Conservation (phyloP, 1,140 invertebrate species). For the Saccostrea echinata region DNA sequence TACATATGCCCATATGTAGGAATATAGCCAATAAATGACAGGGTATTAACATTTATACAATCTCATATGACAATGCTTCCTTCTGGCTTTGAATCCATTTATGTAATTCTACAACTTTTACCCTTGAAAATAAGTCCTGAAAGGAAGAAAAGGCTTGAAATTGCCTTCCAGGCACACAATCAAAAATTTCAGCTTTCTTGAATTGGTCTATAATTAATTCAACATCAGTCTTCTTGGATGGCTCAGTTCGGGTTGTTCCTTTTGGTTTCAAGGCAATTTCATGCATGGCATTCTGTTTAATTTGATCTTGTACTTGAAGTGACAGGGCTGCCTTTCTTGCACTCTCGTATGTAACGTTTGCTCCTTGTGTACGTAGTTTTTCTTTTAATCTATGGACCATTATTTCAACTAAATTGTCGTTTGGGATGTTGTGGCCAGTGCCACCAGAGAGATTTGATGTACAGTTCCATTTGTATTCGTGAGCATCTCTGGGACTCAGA, state of each 20-base stretch:
- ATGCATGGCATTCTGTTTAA: conserved; percentile 23
- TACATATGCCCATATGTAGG: too few species aligned
- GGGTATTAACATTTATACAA: too few species aligned
- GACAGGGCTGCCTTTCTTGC: conserved; percentile 38
- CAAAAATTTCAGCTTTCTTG: conserved; percentile 1
- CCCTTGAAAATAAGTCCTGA: not conserved
- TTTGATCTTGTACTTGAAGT: conserved; percentile 39
- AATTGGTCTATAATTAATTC: conserved; percentile 12
- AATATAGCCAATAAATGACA: too few species aligned
- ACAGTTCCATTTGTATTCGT: conserved; percentile 44
- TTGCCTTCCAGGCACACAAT: conserved; percentile 35
- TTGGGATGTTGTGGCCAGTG: conserved; percentile 45
- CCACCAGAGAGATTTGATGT: conserved; percentile 44
- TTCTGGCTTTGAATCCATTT: too few species aligned
- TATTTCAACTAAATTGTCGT: conserved; percentile 48
- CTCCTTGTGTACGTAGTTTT: conserved; percentile 33
- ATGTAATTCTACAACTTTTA: conserved; percentile 24
- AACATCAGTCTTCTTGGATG: conserved; percentile 34
- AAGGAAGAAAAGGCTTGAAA: conserved; percentile 4
- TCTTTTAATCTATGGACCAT: conserved; percentile 39
- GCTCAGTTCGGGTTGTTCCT: not conserved
- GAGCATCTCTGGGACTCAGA: not conserved
- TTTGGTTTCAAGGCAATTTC: conserved; percentile 10
- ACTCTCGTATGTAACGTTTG: conserved; percentile 15
- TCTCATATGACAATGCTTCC: too few species aligned